Evolutionary conservation across 2,888 invertebrate species (phyloP).

Genomic region (Acleris sparsana): DNA sequence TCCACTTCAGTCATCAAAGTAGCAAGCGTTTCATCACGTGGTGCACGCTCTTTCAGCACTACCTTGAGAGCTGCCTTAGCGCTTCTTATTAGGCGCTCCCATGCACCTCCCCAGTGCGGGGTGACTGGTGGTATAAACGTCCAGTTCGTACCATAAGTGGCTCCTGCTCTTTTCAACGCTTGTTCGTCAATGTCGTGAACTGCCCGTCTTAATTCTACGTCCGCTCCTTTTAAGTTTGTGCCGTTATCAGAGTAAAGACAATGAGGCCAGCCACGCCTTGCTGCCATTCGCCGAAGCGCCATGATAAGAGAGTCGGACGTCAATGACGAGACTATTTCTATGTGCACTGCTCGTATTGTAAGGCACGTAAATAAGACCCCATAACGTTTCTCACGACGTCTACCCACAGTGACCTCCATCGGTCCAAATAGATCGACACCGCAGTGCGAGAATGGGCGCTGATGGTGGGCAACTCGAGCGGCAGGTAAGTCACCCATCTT

Average conservation of each 20-base stretch:
- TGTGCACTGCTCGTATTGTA: slow-evolving; percentile 11
- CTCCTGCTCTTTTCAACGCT: background rate
- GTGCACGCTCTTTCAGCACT: background rate
- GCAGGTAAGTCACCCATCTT: slow-evolving; percentile 29
- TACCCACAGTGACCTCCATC: slow-evolving; percentile 20
- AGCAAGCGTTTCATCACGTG: background rate
- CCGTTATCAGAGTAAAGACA: background rate
- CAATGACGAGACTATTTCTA: slow-evolving; percentile 9
- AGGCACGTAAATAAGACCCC: slow-evolving; percentile 24
- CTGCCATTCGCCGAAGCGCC: slow-evolving; percentile 3
- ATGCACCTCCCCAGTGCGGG: background rate
- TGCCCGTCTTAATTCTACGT: background rate
- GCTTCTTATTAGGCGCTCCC: slow-evolving; percentile 1
- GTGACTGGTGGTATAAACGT: background rate
- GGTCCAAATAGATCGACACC: slow-evolving; percentile 25
- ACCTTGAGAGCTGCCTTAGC: background rate
- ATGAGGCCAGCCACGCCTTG: slow-evolving; percentile 1
- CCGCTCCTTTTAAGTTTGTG: background rate
- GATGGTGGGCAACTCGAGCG: slow-evolving; percentile 22
- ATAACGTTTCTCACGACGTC: slow-evolving; percentile 22
- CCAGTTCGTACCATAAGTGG: background rate
- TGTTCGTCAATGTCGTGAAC: background rate
- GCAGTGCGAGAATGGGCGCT: slow-evolving; percentile 20
- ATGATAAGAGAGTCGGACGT: slow-evolving; percentile 8
- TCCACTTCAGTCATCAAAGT: slow-evolving; percentile 3